Base-by-base conservation (phyloP, 2,113 vertebrate species). In the Hemiprocne comata region DNA sequence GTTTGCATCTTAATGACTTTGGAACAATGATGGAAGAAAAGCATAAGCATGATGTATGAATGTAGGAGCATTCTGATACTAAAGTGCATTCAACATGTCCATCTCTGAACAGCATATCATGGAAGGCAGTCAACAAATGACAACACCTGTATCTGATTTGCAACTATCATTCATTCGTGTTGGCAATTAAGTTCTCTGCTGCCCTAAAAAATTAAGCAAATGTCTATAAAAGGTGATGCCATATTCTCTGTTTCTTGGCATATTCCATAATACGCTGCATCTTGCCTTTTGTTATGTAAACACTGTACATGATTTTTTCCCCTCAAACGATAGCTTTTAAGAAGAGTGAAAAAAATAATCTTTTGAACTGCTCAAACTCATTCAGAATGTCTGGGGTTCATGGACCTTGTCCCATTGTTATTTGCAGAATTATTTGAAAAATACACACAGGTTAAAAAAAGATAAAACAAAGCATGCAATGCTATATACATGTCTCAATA, bases 401-500 rank as follows among this genome's bases (percentile, higher is more conserved):
- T n/a, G 98, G 95, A 98, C 97, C 96, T 97, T 97, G 91, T 97
- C 98, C 96, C 94, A 96, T 90, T 93, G 94, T 96, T 94, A 90
- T 96, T 98, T 96, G 83, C 94, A 93, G 97, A 95, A 96, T 34
- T 31, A 94, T 84, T 85, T 91, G 85, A 94, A 97, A 93, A 90
- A 96, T 84, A 97, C 97, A 98, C 98, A 97, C 97, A 97, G 67
- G 89, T 85, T 97, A 94, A 97, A 97, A 95, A 97, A 96, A 51
- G 93, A 70, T 15, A 89, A 93, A 74, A 92, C 67, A 73, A 95
- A 96, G 95, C 98, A 98, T 98, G 98, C 98, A 97, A 90, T 95
- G 94, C 98, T 99, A 99, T 97, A 99, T 99, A 97, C 98, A 99
- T 76, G 98, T 99, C 97, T 99, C 99, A 95, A 99, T 98, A 98